Percentiles rank a stretch among this genome's conserved stretches.
These are phyloP conservation scores for Siphlonurus alternatus DNA, from an alignment of 2,888 invertebrate genomes.

Conservation along the genomic window DNA sequence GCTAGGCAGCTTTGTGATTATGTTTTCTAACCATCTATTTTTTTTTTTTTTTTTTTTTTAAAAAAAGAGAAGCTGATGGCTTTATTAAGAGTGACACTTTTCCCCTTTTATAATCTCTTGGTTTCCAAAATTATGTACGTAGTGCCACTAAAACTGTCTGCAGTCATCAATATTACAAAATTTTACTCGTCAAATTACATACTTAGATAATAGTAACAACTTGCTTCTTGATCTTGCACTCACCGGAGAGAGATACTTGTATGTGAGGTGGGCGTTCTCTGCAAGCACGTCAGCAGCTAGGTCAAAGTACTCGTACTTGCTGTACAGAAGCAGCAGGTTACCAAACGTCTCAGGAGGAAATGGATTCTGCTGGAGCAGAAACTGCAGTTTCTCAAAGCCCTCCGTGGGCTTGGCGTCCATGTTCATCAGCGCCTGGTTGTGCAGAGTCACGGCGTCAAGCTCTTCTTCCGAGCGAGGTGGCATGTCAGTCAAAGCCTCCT, in stretches of 20 bases:
- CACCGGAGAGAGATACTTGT: constrained; percentile 81
- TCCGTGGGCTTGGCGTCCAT: constrained; percentile 78
- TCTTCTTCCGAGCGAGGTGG: constrained; percentile 93
- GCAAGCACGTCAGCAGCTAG: constrained; percentile 95
- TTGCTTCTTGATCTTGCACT: too few species aligned
- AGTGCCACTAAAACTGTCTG: too few species aligned
- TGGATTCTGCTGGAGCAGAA: constrained; percentile 85
- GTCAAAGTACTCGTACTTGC: constrained; percentile 95
- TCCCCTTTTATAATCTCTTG: too few species aligned
- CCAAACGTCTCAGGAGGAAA: constrained; percentile 97
- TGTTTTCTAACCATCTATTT: too few species aligned
- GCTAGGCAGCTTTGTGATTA: too few species aligned
- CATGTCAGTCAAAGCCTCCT: constrained; percentile 76
- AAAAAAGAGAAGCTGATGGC: too few species aligned
- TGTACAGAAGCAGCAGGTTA: constrained; percentile 84
- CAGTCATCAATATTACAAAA: too few species aligned
- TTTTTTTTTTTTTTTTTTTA: too few species aligned
- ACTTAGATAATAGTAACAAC: too few species aligned
- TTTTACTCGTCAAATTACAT: too few species aligned
- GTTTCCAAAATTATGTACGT: too few species aligned
- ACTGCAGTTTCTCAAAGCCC: constrained; percentile 88
- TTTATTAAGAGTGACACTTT: too few species aligned
- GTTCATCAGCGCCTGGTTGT: constrained; percentile 88
- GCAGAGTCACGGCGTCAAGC: constrained; percentile 90
- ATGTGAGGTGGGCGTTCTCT: constrained; percentile 91